Percentiles rank a stretch among this genome's conserved stretches.
Evolutionary conservation across 2,888 invertebrate genomes (phyloP).

Genomic region (Diaprepes abbreviatus): DNA sequence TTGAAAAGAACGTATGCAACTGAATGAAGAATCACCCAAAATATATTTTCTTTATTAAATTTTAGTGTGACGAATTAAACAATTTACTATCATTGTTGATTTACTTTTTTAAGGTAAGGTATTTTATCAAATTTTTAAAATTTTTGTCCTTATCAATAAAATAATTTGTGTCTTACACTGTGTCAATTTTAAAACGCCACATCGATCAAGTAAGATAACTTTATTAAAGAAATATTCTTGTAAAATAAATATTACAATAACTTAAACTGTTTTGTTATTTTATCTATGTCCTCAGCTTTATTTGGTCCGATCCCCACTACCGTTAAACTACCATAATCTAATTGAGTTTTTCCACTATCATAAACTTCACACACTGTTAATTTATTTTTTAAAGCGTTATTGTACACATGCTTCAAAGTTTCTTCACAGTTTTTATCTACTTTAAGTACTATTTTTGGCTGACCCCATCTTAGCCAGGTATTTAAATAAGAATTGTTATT

Average conservation of each 20-base stretch:
- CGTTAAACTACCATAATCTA: slow-evolving; percentile 77
- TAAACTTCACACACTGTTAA: slow-evolving; percentile 73
- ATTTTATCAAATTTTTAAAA: neutral
- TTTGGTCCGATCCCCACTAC: slow-evolving; percentile 84
- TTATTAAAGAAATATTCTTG: slow-evolving; percentile 53
- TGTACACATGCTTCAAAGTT: slow-evolving; percentile 69
- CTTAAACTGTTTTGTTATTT: slow-evolving; percentile 76
- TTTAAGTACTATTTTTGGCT: slow-evolving; percentile 82
- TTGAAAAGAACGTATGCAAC: no score
- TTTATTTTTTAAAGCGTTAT: slow-evolving; percentile 69
- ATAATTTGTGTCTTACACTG: slow-evolving; percentile 46
- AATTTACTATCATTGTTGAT: no score
- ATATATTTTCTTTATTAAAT: no score
- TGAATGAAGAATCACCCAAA: no score
- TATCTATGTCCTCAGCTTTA: slow-evolving; percentile 70
- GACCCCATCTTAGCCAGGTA: slow-evolving; percentile 77
- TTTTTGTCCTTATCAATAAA: slow-evolving; percentile 37
- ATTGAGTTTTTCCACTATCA: slow-evolving; percentile 83
- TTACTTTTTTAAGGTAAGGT: no score
- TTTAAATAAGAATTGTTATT: slow-evolving; percentile 68
- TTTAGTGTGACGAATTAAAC: no score
- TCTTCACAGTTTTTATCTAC: slow-evolving; percentile 68
- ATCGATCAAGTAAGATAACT: slow-evolving; percentile 55
- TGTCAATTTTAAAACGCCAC: slow-evolving; percentile 52
- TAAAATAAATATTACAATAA: slow-evolving; percentile 68